Conservation (phyloP, 2,888 invertebrate genomes). For the Tiliacea citrago region DNA sequence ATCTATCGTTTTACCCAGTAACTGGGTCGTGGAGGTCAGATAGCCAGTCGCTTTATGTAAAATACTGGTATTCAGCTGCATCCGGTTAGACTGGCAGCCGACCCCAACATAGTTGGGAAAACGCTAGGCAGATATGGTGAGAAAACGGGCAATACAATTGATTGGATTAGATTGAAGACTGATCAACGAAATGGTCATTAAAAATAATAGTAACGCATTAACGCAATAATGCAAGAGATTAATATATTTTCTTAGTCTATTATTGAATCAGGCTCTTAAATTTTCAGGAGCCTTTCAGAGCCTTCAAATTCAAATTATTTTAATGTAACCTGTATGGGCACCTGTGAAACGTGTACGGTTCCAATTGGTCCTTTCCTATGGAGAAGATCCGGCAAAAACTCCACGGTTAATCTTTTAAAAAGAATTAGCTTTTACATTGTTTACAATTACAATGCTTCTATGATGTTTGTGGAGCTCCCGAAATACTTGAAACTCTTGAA, state of each 20-base stretch:
- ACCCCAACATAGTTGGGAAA: no score
- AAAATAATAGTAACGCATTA: background rate
- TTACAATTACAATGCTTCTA: background rate
- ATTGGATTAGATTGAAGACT: background rate
- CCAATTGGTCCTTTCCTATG: background rate
- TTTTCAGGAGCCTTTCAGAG: background rate
- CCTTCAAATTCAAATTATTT: background rate
- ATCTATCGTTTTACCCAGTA: no score
- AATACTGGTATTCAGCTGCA: no score
- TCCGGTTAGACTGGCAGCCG: no score
- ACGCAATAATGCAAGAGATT: background rate
- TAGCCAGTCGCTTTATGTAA: no score
- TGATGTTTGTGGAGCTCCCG: no score
- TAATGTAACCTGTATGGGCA: background rate
- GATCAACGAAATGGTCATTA: background rate
- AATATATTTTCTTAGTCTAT: no score
- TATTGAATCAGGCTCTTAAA: background rate
- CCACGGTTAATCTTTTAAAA: background rate
- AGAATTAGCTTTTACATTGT: background rate
- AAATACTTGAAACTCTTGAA: no score
- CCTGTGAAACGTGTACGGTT: background rate
- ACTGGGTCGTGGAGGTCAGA: no score
- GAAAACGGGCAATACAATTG: background rate
- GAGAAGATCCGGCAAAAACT: background rate
- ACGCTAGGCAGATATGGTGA: no score